Percentiles rank a stretch among this genome's conserved stretches.
These are phyloP conservation scores for Hippotragus niger DNA, from an alignment of 2,113 vertebrate genomes.

Conservation along the genomic window DNA sequence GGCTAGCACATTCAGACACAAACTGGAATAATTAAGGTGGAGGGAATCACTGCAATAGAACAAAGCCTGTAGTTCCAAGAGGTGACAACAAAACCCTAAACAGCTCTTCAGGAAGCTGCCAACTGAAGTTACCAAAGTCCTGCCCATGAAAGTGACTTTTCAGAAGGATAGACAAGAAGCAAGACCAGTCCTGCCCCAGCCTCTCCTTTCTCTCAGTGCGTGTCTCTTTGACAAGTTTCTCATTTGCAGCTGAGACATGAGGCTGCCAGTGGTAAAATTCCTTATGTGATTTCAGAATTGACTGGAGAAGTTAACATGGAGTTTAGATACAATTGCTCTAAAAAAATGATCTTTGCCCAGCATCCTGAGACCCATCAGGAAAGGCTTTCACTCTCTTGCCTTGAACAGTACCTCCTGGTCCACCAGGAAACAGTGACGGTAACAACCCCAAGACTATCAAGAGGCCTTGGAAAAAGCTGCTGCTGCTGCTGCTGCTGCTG, in stretches of 20 bases:
- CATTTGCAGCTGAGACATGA: not conserved
- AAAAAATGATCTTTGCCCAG: not conserved
- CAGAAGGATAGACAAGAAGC: not conserved
- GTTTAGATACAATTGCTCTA: not conserved
- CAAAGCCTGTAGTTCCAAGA: not conserved
- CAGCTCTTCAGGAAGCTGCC: not conserved
- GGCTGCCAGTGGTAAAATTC: not conserved
- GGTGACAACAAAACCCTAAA: not conserved
- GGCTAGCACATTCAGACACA: not conserved
- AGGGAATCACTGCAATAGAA: not conserved
- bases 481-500: too few relatives aligned
- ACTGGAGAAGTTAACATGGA: not conserved
- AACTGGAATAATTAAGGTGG: not conserved
- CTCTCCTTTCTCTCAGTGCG: not conserved
- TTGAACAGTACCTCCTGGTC: not conserved
- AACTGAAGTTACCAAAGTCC: not conserved
- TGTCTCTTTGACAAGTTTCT: not conserved
- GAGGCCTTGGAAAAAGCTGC: not conserved
- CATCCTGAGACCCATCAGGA: not conserved
- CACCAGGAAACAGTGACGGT: not conserved
- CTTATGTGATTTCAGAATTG: not conserved
- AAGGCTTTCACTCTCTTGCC: not conserved
- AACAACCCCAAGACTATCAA: not conserved
- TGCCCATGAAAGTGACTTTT: not conserved
- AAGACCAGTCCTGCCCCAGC: not conserved